Evolutionary conservation across 2,113 vertebrate species (phyloP), one percentile per base, ranked within the genome.

Genomic region (Dicerorhinus sumatrensis): DNA sequence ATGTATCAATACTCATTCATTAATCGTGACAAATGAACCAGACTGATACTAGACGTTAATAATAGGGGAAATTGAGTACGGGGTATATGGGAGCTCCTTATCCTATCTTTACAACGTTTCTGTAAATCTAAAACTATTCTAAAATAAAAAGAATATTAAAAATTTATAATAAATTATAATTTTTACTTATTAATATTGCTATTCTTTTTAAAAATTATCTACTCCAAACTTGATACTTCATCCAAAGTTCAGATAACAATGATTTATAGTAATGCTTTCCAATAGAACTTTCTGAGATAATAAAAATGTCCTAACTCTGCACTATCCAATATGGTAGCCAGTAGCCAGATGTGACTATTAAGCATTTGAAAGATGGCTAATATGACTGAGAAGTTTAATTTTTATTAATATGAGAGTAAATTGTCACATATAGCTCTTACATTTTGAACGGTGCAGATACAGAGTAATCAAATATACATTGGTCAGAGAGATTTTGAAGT

Each of bases 111-210:
- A 33, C 36, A 91, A 92, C 8, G 73, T 65, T 92, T 81, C 36
- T 46, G 13, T 70, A 56, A 73, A 87, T 73, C 23, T 8, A 54
- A 48, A 80, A 27, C 17, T 81, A 16, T n/a, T 72, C 12, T 58
- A 65, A 88, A 87, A 72, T 86, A 11, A 60, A 90, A 91, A 69
- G 98, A 99, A 99, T 99, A 99, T 99, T 99, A 99, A 99, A 99
- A 98, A 98, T 39, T 98, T 51, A 16, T 83, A 58, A 62, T 31
- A 69, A 33, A 72, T 20, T 79, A 31, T 79, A 21, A 62, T 48
- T 73, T 39, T 42, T 95, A 29, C 3, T 16, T 87, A 80, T 51
- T 86, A n/a, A 85, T 42, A 63, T n/a, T 42, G 33, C 5, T 31
- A 91, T 62, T 70, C 1, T 65, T 81, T 88, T 23, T 36, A 67